Conservation (phyloP, 2,888 invertebrate genomes). For the Ellobium chinense region DNA sequence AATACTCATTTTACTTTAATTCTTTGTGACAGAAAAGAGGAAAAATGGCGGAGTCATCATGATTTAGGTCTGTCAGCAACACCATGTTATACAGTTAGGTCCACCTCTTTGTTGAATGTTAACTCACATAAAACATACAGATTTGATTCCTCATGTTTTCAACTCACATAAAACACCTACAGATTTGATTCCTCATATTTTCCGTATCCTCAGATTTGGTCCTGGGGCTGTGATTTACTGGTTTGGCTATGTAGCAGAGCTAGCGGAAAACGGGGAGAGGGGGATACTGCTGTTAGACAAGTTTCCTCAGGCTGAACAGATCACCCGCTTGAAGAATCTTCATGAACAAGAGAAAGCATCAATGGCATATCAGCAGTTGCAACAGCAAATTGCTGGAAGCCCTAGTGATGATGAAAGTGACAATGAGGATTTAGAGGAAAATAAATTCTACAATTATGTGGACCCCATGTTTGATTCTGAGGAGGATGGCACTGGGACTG, state of each 20-base stretch:
- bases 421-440: constrained; percentile 3
- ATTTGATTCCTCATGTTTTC: too few relatives aligned
- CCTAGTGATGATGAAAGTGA: background rate
- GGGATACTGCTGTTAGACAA: constrained; percentile 74
- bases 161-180: too few relatives aligned
- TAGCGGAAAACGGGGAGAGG: constrained; percentile 75
- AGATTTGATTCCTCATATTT: too few relatives aligned
- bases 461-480: constrained; percentile 46
- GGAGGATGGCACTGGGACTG: too few relatives aligned
- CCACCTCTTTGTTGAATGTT: too few relatives aligned
- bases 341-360: constrained; percentile 39
- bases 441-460: constrained; percentile 38
- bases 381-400: background rate
- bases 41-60: too few relatives aligned
- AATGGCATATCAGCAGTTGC: background rate
- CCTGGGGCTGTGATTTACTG: constrained; percentile 96
- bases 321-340: constrained; percentile 61
- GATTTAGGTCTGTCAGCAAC: too few relatives aligned
- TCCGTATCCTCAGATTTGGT: constrained; percentile 86
- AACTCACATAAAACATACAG: too few relatives aligned
- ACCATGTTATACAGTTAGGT: too few relatives aligned
- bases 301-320: constrained; percentile 67
- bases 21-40: too few relatives aligned
- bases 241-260: constrained; percentile 87
- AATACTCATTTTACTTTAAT: too few relatives aligned